Evolutionary conservation across 2,113 vertebrate genomes (phyloP).

Genomic region (Nasalis larvatus): DNA sequence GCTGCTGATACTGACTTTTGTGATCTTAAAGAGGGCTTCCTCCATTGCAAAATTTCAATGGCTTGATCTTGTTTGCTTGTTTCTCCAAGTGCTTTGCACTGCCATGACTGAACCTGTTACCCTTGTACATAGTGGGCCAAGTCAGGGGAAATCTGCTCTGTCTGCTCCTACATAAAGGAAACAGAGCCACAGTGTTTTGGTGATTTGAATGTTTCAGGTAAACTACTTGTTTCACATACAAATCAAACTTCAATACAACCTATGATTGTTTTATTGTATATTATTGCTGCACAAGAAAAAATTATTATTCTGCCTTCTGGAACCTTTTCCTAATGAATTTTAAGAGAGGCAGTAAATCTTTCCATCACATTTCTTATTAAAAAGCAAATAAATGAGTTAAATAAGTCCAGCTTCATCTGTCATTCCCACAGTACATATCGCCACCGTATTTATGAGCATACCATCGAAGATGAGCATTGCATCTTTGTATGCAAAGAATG

Average conservation of each 20-base stretch:
- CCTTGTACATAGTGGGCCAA: neutral
- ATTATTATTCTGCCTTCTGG: neutral
- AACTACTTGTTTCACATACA: neutral
- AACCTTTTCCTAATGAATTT: neutral
- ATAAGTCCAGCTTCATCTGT: neutral
- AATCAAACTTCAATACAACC: neutral
- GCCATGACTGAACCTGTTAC: fast-evolving
- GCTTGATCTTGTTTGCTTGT: neutral
- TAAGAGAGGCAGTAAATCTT: neutral
- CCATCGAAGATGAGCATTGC: too few species aligned
- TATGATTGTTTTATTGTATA: neutral
- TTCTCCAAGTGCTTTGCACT: neutral
- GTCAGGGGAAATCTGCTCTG: neutral
- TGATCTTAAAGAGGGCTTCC: neutral
- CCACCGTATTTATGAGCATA: neutral
- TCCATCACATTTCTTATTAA: neutral
- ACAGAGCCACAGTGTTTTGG: neutral
- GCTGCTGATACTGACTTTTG: neutral
- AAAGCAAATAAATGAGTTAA: neutral
- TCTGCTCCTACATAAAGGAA: neutral
- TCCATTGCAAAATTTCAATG: too few species aligned
- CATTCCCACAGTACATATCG: neutral
- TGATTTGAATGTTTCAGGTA: neutral
- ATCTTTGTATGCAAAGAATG: neutral
- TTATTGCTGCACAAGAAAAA: neutral